Conservation (phyloP, 37 sponge, comb jelly and placozoan species). For the Ephydatia muelleri region DNA sequence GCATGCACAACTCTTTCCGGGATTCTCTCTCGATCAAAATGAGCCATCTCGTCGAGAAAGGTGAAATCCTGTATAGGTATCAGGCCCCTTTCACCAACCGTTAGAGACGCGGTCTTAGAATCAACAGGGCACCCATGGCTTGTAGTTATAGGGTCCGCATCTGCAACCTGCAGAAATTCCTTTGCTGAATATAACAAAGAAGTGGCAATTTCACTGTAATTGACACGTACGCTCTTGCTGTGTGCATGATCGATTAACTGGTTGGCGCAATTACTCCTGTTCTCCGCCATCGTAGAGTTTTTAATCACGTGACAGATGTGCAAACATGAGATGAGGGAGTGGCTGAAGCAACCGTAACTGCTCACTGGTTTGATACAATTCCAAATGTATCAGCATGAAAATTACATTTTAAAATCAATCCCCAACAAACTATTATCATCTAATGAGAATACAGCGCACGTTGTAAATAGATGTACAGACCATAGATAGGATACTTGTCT, state of each 20-base stretch:
- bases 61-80: constrained; percentile 79
- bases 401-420: too few species aligned
- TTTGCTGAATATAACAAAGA: background rate
- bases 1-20: constrained; percentile 97
- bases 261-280: constrained; percentile 42
- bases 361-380: too few species aligned
- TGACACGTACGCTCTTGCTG: constrained; percentile 40
- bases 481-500: too few species aligned
- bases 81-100: constrained; percentile 80
- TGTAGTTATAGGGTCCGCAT: constrained; percentile 77
- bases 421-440: too few species aligned
- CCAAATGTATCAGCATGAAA: too few species aligned
- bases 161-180: constrained; percentile 36
- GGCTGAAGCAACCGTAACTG: too few species aligned
- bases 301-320: background rate
- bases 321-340: background rate
- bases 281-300: constrained; percentile 17
- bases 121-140: constrained; percentile 88
- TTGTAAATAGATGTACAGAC: too few species aligned
- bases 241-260: constrained; percentile 74
- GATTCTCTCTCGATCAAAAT: constrained; percentile 92
- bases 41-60: constrained; percentile 90
- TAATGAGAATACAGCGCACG: too few species aligned
- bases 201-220: background rate
- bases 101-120: constrained; percentile 64